phyloP scores from a whole-genome alignment of 2,113 vertebrate species.

The Syngnathus typhle region DNA sequence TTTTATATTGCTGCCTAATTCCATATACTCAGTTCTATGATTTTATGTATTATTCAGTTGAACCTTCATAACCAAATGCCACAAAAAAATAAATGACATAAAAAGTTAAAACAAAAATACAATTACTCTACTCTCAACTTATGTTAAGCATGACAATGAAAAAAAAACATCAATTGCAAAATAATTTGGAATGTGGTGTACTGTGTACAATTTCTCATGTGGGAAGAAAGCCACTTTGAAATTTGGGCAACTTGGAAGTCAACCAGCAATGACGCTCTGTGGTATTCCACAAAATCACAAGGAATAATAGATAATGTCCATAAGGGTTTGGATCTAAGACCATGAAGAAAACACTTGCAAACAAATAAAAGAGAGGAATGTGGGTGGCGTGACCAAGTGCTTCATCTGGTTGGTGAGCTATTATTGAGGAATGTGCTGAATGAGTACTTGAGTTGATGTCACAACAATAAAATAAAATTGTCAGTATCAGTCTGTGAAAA shows the following conservation, averaged over 20 bases:
- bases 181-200: background rate
- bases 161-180: background rate
- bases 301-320: too few relatives aligned
- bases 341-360: background rate
- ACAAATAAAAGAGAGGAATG: background rate
- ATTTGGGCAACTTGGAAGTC: background rate
- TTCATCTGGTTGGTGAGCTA: background rate
- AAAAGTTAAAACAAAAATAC: background rate
- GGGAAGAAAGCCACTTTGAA: background rate
- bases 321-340: background rate
- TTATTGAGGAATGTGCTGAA: background rate
- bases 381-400: background rate
- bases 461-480: background rate
- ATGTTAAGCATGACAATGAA: too few relatives aligned
- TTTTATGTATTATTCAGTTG: background rate
- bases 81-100: background rate
- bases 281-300: background rate
- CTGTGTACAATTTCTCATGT: background rate
- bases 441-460: background rate
- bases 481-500: background rate
- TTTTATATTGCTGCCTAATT: background rate
- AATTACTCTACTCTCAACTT: background rate
- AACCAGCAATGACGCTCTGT: background rate
- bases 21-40: background rate
- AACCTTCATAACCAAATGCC: background rate